Conservation (phyloP, 2,797 vertebrate species). For the Micromesistius poutassou region DNA sequence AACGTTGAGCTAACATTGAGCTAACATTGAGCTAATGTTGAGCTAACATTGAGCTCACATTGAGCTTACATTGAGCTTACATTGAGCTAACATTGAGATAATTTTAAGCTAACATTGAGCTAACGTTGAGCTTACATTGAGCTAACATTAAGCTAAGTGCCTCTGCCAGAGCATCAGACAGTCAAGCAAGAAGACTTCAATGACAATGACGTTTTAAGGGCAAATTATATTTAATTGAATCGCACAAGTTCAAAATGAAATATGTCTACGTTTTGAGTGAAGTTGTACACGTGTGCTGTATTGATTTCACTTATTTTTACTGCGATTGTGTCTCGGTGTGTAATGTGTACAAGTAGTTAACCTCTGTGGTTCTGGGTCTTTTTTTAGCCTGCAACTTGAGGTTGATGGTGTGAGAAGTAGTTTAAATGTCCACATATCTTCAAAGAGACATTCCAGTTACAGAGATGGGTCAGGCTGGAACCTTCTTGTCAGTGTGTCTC, state of each 20-base stretch:
- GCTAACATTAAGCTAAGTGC: too few relatives aligned
- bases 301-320: conserved; percentile 2
- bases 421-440: conserved; percentile 58
- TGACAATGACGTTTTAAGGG: background rate
- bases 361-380: background rate
- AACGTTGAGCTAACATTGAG: too few relatives aligned
- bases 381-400: conserved; percentile 24
- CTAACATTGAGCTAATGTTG: too few relatives aligned
- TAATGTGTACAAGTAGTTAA: background rate
- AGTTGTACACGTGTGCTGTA: background rate
- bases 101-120: too few relatives aligned
- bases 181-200: background rate
- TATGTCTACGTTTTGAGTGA: background rate
- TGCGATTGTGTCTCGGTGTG: conserved; percentile 12
- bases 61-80: too few relatives aligned
- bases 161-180: background rate
- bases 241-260: background rate
- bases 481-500: conserved; percentile 49
- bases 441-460: conserved; percentile 53
- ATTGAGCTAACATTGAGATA: too few relatives aligned
- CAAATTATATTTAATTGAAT: background rate
- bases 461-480: conserved; percentile 53
- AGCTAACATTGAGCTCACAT: too few relatives aligned
- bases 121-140: too few relatives aligned
- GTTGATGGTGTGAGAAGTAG: conserved; percentile 31